Evolutionary conservation across 2,888 invertebrate species (phyloP).

Genomic region (Acanthosepion esculentum): DNA sequence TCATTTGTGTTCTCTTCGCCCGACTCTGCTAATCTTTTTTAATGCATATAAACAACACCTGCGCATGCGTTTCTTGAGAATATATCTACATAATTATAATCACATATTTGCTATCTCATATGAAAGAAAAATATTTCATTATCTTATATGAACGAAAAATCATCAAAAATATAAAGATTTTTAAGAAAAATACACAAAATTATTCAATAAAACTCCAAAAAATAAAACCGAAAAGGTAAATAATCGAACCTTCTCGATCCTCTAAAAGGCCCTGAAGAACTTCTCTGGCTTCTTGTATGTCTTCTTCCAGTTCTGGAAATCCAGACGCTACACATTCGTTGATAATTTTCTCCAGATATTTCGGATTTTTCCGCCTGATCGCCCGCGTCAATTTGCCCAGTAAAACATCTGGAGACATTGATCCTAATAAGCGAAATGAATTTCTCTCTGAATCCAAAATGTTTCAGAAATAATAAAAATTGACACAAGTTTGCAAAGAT

Average conservation of each 20-base stretch:
- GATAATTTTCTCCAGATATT: not conserved
- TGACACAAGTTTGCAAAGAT: too few relatives aligned
- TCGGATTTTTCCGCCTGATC: not conserved
- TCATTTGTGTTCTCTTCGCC: too few relatives aligned
- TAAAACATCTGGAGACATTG: not conserved
- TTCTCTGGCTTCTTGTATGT: not conserved
- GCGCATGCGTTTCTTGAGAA: too few relatives aligned
- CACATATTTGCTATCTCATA: too few relatives aligned
- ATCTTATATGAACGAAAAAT: too few relatives aligned
- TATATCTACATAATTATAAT: too few relatives aligned
- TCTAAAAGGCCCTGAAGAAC: not conserved
- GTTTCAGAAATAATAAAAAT: not conserved
- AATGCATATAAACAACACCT: too few relatives aligned
- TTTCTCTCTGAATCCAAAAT: not conserved
- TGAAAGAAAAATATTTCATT: too few relatives aligned
- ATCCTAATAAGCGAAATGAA: not conserved
- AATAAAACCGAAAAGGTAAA: not conserved
- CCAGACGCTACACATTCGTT: not conserved
- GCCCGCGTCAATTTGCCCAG: not conserved
- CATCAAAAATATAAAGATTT: too few relatives aligned
- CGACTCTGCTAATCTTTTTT: too few relatives aligned
- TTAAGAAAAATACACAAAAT: not conserved
- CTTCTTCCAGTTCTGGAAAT: not conserved
- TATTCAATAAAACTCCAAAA: not conserved
- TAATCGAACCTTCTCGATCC: not conserved